Conservation (phyloP, 2,888 invertebrate species). For the Ptilodon capucinus region DNA sequence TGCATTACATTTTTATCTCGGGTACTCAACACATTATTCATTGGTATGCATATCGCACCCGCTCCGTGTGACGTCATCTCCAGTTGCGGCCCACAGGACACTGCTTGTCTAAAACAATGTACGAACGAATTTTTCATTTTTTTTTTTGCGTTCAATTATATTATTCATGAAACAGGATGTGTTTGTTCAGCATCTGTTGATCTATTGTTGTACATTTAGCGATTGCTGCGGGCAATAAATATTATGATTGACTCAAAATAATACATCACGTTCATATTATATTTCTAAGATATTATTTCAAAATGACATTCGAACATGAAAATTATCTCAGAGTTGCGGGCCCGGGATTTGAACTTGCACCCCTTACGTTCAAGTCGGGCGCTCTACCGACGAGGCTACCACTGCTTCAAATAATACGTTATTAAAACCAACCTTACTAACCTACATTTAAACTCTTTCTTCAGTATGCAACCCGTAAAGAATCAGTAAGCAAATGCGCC, state of each 20-base stretch:
- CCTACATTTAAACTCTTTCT: not conserved
- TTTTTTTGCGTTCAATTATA: constrained; percentile 20
- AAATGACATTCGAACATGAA: too few relatives aligned
- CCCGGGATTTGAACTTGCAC: too few relatives aligned
- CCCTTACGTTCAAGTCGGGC: too few relatives aligned
- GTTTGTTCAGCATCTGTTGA: constrained; percentile 2
- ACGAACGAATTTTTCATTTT: constrained; percentile 18
- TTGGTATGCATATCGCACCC: constrained; percentile 30
- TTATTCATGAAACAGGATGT: constrained; percentile 26
- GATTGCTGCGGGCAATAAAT: not conserved
- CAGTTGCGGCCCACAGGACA: constrained; percentile 11
- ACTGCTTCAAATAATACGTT: too few relatives aligned
- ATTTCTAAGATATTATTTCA: not conserved
- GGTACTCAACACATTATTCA: constrained; percentile 17
- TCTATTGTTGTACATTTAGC: not conserved
- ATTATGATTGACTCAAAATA: not conserved
- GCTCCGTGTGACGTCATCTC: constrained; percentile 15
- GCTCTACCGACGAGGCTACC: too few relatives aligned
- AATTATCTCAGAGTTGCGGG: too few relatives aligned
- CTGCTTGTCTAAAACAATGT: constrained; percentile 32
- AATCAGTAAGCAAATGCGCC: not conserved
- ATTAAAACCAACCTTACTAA: too few relatives aligned
- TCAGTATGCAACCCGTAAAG: not conserved
- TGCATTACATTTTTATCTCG: constrained; percentile 20
- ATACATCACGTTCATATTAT: not conserved